Evolutionary conservation across 2,888 invertebrate genomes (phyloP).

Genomic region (Sarcophaga variegata): DNA sequence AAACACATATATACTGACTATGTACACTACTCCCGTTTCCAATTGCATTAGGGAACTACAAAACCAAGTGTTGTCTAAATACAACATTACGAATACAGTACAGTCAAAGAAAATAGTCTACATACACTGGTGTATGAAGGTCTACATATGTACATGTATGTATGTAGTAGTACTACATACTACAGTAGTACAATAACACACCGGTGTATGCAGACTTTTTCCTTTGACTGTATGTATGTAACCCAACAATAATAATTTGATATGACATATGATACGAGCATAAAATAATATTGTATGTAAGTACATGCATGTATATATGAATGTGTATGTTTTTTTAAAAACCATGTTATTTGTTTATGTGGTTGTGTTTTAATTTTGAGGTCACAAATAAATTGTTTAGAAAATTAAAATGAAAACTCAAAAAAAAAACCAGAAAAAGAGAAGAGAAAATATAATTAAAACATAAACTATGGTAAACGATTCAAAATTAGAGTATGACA

Average conservation of each 20-base stretch:
- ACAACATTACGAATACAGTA: too few species aligned
- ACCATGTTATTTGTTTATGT: constrained; percentile 36
- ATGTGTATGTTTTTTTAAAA: not conserved
- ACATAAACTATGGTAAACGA: not conserved
- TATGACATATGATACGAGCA: not conserved
- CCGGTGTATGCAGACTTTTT: too few species aligned
- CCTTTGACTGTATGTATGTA: too few species aligned
- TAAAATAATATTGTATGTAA: not conserved
- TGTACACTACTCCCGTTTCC: not conserved
- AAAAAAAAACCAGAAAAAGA: not conserved
- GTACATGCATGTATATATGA: not conserved
- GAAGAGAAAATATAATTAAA: too few species aligned
- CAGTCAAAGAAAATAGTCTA: too few species aligned
- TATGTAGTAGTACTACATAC: too few species aligned
- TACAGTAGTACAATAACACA: too few species aligned
- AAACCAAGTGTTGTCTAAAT: too few species aligned
- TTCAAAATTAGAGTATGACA: constrained; percentile 22
- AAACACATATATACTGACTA: not conserved
- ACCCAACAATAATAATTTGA: not conserved
- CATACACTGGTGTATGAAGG: too few species aligned
- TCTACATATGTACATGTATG: not conserved
- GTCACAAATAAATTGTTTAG: constrained; percentile 38
- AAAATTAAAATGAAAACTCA: constrained; percentile 25
- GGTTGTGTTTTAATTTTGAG: constrained; percentile 34
- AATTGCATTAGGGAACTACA: not conserved